phyloP scores from a whole-genome alignment of 1,140 invertebrate species.

The Marisa cornuarietis region DNA sequence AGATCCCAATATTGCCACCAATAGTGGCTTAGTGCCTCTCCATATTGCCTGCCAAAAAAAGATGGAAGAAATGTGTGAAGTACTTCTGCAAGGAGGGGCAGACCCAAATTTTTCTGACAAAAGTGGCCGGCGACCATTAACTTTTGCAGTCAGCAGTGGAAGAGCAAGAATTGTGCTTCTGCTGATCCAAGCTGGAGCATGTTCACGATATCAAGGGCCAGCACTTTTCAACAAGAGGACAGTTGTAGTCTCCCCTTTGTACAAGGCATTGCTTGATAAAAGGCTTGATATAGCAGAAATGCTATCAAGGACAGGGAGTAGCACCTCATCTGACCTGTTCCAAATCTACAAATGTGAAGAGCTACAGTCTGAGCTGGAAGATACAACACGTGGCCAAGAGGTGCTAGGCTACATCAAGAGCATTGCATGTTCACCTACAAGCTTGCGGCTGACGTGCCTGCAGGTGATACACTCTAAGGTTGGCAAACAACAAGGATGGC shows the following conservation, averaged over 20 bases:
- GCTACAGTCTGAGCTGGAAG: conserved; percentile 16
- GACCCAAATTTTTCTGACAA: conserved; percentile 15
- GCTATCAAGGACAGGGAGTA: conserved; percentile 14
- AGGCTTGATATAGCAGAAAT: conserved; percentile 17
- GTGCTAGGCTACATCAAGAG: conserved; percentile 11
- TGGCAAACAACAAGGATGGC: conserved; percentile 1
- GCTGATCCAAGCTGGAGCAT: conserved; percentile 15
- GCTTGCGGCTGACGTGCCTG: background rate
- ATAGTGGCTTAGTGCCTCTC: conserved; percentile 15
- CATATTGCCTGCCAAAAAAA: conserved; percentile 16
- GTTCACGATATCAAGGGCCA: conserved; percentile 13
- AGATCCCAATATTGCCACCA: conserved; percentile 20
- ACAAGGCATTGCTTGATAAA: conserved; percentile 21
- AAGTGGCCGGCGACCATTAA: conserved; percentile 8
- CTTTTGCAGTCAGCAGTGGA: conserved; percentile 13
- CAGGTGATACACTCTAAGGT: conserved; percentile 7
- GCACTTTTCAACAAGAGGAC: conserved; percentile 14
- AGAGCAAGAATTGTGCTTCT: background rate
- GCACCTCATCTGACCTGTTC: conserved; percentile 12
- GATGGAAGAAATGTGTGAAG: conserved; percentile 4
- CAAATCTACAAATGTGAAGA: conserved; percentile 18
- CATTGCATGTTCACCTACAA: background rate
- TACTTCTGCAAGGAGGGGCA: conserved; percentile 12
- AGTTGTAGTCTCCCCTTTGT: conserved; percentile 17
- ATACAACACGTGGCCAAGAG: conserved; percentile 7